These are phyloP conservation scores for Laothoe populi DNA, from an alignment of 2,888 invertebrate genomes.

Conservation along the genomic window DNA sequence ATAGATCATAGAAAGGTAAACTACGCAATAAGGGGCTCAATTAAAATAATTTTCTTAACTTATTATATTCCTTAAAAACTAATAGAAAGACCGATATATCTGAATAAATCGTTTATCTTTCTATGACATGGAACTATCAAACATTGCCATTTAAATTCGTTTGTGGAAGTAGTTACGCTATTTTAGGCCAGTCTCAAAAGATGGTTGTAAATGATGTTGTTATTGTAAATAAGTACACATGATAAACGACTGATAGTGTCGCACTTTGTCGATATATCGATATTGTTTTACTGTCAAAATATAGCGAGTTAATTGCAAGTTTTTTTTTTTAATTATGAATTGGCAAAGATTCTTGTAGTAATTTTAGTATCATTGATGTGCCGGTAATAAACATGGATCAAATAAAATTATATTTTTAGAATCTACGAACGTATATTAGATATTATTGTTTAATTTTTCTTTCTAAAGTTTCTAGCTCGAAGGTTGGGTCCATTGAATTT, in stretches of 20 bases:
- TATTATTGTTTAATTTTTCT: too few species aligned
- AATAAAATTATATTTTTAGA: background rate
- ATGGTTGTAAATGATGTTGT: slow-evolving; percentile 66
- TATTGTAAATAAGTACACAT: slow-evolving; percentile 69
- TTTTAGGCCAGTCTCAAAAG: slow-evolving; percentile 53
- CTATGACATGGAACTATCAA: slow-evolving; percentile 35
- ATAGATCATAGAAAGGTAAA: slow-evolving; percentile 23
- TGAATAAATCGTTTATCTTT: slow-evolving; percentile 36
- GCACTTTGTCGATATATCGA: slow-evolving; percentile 45
- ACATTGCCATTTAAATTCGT: slow-evolving; percentile 36
- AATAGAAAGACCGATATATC: slow-evolving; percentile 3
- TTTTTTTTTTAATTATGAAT: slow-evolving; percentile 1
- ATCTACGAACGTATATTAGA: too few species aligned
- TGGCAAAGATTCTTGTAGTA: background rate
- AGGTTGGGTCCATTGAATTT: too few species aligned
- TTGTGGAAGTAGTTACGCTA: slow-evolving; percentile 50
- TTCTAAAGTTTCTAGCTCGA: too few species aligned
- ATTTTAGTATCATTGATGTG: background rate
- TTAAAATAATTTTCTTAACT: slow-evolving; percentile 15
- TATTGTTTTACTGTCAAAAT: slow-evolving; percentile 23
- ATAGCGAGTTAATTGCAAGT: background rate
- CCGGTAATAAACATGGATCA: background rate
- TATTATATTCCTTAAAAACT: slow-evolving; percentile 5
- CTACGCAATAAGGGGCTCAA: slow-evolving; percentile 16
- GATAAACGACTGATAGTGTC: slow-evolving; percentile 65